Evolutionary conservation across 2,113 vertebrate genomes (phyloP).

Genomic region (Ovis aries): DNA sequence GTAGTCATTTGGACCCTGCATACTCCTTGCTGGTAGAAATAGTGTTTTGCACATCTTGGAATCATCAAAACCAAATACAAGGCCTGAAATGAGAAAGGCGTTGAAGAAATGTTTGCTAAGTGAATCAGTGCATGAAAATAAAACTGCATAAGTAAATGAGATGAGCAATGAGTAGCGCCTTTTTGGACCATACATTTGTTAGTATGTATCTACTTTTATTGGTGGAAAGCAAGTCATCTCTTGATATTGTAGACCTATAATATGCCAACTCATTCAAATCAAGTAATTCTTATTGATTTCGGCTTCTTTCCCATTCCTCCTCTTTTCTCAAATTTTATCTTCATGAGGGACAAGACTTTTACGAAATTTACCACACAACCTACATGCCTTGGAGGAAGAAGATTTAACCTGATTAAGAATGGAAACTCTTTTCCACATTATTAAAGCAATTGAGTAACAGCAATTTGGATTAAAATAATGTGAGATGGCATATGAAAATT

Average conservation of each 20-base stretch:
- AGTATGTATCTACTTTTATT: background rate
- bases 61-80: background rate
- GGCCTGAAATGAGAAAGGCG: background rate
- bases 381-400: background rate
- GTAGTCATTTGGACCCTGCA: background rate
- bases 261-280: background rate
- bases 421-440: background rate
- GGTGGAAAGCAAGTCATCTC: background rate
- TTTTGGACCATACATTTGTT: background rate
- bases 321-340: background rate
- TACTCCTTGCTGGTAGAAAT: background rate
- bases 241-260: background rate
- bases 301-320: background rate
- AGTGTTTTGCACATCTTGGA: background rate
- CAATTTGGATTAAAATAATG: background rate
- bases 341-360: background rate
- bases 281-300: background rate
- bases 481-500: background rate
- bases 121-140: background rate
- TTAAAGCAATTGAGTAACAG: background rate
- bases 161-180: background rate
- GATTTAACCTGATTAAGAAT: slow-evolving; percentile 1
- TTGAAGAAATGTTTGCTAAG: background rate
- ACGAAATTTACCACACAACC: background rate
- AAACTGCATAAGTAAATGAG: background rate